These are phyloP conservation scores for Silurus meridionalis DNA, from an alignment of 2,113 vertebrate genomes.

Conservation along the genomic window DNA sequence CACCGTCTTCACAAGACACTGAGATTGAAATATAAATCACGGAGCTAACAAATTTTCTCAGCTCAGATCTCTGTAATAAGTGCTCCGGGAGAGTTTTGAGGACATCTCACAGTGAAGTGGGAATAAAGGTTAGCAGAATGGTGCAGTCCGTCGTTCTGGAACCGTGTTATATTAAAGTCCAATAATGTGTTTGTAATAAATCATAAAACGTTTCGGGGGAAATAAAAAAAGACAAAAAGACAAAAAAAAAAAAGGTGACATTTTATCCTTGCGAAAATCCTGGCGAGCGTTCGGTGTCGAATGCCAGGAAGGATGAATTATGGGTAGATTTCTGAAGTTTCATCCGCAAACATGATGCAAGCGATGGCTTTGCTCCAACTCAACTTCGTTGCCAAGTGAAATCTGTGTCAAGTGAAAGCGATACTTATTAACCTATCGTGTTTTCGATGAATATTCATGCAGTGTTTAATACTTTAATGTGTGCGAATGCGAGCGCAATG, in stretches of 20 bases:
- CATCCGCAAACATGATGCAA: background rate
- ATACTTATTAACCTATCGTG: slow-evolving; percentile 15
- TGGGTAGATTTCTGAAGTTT: background rate
- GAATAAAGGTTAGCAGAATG: background rate
- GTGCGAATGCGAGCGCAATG: background rate
- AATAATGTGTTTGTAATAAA: background rate
- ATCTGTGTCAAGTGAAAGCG: background rate
- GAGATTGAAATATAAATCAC: background rate
- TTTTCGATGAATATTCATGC: slow-evolving; percentile 9
- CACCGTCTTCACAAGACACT: background rate
- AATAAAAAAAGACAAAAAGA: background rate
- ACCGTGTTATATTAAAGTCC: background rate
- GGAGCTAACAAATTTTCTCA: background rate
- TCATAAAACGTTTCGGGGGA: background rate
- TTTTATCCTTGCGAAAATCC: background rate
- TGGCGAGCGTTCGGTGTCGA: background rate
- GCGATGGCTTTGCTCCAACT: background rate
- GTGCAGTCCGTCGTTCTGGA: background rate
- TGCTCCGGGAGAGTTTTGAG: background rate
- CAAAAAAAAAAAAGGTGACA: background rate
- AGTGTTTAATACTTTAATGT: background rate
- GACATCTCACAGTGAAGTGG: background rate
- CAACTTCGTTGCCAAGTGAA: background rate
- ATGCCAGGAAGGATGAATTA: background rate
- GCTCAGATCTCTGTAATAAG: background rate